Evolutionary conservation across 2,888 invertebrate genomes (phyloP).

Genomic region (Oxyteleia sp.): DNA sequence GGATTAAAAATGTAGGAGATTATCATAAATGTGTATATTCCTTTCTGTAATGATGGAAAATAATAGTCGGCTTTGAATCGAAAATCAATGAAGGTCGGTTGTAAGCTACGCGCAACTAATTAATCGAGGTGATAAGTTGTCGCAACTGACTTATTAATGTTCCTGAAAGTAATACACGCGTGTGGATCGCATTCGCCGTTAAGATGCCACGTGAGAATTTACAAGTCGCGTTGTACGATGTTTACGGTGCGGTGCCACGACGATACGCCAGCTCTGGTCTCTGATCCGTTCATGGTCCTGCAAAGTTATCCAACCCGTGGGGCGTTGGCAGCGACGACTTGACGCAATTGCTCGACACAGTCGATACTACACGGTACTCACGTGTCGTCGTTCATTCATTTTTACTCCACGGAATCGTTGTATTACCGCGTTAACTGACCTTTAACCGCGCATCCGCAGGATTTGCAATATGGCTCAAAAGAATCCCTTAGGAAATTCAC

Average conservation of each 20-base stretch:
- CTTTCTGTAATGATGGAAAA: constrained; percentile 6
- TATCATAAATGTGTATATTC: not conserved
- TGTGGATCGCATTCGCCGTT: constrained; percentile 82
- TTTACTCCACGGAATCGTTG: constrained; percentile 63
- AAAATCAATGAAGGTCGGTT: constrained; percentile 36
- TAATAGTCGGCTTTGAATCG: constrained; percentile 16
- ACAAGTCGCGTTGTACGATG: constrained; percentile 82
- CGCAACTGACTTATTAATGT: constrained; percentile 86
- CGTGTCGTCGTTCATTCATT: constrained; percentile 68
- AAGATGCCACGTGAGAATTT: constrained; percentile 86
- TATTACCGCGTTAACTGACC: constrained; percentile 52
- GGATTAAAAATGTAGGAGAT: too few relatives aligned
- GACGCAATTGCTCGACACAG: constrained; percentile 70
- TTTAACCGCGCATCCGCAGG: constrained; percentile 54
- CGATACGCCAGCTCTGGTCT: constrained; percentile 77
- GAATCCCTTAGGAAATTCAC: constrained; percentile 7
- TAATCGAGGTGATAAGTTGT: constrained; percentile 70
- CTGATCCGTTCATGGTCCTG: constrained; percentile 65
- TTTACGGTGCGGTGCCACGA: constrained; percentile 84
- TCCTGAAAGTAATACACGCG: constrained; percentile 85
- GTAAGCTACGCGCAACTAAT: constrained; percentile 50
- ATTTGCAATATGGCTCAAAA: constrained; percentile 46
- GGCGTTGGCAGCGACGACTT: constrained; percentile 74
- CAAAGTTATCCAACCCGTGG: constrained; percentile 66
- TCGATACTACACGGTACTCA: constrained; percentile 66